A percentile compares a stretch with the other conserved stretches of the same genome.
phyloP scores from a whole-genome alignment of 2,797 vertebrate species.

The Hafferia zeledoni region DNA sequence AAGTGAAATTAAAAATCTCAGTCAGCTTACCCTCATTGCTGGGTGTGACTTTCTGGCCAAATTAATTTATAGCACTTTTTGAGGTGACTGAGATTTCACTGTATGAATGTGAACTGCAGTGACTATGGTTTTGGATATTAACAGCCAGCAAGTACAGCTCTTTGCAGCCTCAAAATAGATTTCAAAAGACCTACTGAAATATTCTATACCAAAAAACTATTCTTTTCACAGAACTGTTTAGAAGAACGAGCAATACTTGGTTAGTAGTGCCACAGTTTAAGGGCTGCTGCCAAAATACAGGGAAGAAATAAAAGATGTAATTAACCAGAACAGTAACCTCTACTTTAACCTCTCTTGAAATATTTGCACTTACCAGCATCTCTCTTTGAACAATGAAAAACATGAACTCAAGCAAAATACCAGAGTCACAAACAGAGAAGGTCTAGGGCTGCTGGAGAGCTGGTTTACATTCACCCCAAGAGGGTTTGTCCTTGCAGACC shows the following conservation, averaged over 20 bases:
- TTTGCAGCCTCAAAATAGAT: not conserved
- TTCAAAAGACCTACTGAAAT: not conserved
- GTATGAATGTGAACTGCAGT: not conserved
- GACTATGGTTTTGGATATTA: not conserved
- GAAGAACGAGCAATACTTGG: not conserved
- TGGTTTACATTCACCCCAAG: not conserved
- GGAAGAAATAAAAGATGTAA: not conserved
- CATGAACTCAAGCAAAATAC: not conserved
- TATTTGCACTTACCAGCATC: not conserved
- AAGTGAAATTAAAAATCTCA: slow-evolving; percentile 48
- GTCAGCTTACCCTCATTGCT: not conserved
- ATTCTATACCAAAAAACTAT: not conserved
- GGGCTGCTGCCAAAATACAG: not conserved
- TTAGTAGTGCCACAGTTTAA: not conserved
- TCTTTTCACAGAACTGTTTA: not conserved
- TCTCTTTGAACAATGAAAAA: not conserved
- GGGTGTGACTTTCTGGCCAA: slow-evolving; percentile 18
- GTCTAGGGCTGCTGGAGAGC: not conserved
- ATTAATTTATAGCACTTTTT: not conserved
- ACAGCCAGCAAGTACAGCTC: not conserved
- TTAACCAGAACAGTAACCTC: not conserved
- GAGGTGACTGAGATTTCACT: slow-evolving; percentile 16
- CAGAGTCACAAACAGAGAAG: not conserved
- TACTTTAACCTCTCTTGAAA: not conserved
- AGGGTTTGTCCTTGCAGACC: not conserved